Base-by-base conservation (phyloP, 2,888 invertebrate species). In the Cosmia pyralina region DNA sequence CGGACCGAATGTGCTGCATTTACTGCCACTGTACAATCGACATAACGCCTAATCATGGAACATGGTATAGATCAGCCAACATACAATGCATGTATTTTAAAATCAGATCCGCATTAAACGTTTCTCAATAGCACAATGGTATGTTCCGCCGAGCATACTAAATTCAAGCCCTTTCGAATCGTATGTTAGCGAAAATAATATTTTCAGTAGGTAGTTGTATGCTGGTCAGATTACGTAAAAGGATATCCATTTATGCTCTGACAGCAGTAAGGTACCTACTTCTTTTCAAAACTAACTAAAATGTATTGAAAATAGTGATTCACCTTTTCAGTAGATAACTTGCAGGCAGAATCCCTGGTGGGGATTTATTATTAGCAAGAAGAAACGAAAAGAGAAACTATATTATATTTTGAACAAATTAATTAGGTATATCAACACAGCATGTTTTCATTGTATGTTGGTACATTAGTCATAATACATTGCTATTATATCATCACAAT, bases 1-100 rank as follows among this genome's bases (percentile, higher is more conserved):
- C 53, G 34, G 0, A 19, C 50, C n/a, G 50, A 57, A 46, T 52
- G 38, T 34, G 1, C 15, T 64, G 22, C 67, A 72, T 70, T 80
- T 65, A 71, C 50, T 57, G n/a, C 77, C 69, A 74, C 69, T 79
- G 55, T 69, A 81, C 77, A 71, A 69, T 77, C 22, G 50, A 59
- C 38, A 58, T 67, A 11, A 66, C 3, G 28, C 38, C 7, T 34
- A 62, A 59, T 60, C 34, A 57, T 62, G 46, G 65, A 69, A 62
- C n/a, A n/a, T 69, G 65, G 8, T 48, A 34, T 41, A 28, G 15
- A 53, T 11, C 34, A 70, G 38, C n/a, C 57, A 48, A 55, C 59
- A 58, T 22, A 74, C 65, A 78, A 71, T 66, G 70, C 68, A 34
- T 58, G 68, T 63, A 69, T 77, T 71, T 50, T 55, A 58, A 60